These are phyloP conservation scores for Pipistrellus pipistrellus DNA, from an alignment of 2,797 vertebrate species.

Conservation along the genomic window DNA sequence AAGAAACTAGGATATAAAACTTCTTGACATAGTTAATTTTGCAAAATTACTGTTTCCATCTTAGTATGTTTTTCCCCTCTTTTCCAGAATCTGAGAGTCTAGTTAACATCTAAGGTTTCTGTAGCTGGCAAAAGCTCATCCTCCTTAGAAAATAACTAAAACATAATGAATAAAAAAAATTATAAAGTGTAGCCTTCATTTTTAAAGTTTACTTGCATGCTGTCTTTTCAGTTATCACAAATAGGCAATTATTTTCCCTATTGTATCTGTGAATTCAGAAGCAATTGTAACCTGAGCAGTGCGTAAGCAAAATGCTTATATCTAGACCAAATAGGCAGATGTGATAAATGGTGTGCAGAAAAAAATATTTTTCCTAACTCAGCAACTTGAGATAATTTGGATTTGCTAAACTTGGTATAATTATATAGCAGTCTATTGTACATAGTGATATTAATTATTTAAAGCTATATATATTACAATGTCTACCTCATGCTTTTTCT, in stretches of 20 bases:
- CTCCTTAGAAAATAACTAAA: constrained; percentile 43
- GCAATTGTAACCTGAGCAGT: background rate
- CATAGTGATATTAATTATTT: constrained; percentile 62
- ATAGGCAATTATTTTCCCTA: constrained; percentile 45
- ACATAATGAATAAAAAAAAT: background rate
- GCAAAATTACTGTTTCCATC: background rate
- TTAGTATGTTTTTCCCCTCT: background rate
- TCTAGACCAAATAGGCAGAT: constrained; percentile 40
- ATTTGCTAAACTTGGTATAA: constrained; percentile 73
- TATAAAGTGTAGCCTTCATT: background rate
- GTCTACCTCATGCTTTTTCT: constrained; percentile 11
- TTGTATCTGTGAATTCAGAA: constrained; percentile 32
- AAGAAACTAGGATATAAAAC: background rate
- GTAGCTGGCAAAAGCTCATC: background rate
- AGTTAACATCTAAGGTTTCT: background rate
- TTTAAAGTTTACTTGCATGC: background rate
- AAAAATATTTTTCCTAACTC: constrained; percentile 50
- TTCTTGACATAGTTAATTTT: background rate
- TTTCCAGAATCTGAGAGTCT: background rate
- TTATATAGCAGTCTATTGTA: constrained; percentile 50
- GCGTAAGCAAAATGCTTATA: background rate
- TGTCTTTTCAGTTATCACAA: constrained; percentile 43
- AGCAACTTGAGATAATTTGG: constrained; percentile 62
- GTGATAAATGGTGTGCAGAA: constrained; percentile 45
- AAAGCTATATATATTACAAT: constrained; percentile 10